Evolutionary conservation across 1,140 invertebrate genomes (phyloP), one percentile per base, ranked within the genome.

Genomic region (Drosophila paulistorum): DNA sequence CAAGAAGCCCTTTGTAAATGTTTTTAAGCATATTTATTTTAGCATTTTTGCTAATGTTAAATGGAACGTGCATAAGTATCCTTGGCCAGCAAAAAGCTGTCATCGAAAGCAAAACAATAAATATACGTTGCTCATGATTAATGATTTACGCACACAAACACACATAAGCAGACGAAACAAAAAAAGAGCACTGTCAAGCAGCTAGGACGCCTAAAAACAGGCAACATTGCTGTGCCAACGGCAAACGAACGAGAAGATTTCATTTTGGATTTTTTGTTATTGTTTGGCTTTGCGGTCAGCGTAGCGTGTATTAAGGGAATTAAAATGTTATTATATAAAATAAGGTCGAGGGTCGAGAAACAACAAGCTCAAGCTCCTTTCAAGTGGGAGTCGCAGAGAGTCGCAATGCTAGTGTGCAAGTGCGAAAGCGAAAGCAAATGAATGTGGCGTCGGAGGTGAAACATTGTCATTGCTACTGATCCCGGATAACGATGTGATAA

Each of bases 271-370:
- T 39, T 39, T 86, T 76, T 67, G 70, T 68, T 72, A 23, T 77
- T 87, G 79, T 79, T 86, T 83, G 73, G 83, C 83, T 87, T 87
- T 83, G 65, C 77, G 71, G 77, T 68, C 83, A 87, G 77, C 80
- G 83, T 87, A 80, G 79, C 83, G 84, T 87, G 84, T 89, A 87
- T 87, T 87, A 87, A 89, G 84, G 83, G 83, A 87, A 87, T 87
- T 87, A 87, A 87, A 87, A 87, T 89, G 84, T 89, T 89, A 87
- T 87, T 89, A 87, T 77, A 87, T 77, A 74, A 87, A 83, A 83
- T 62, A 87, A 77, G 79, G 68, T 69, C 58, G 61, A 67, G 65
- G 66, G 55, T 63, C 71, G 48, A 41, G 57, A 62, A 62, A 39
- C 35, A 51, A 51, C 45, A 51, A 61, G n/a, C 59, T 61, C 35